These are phyloP conservation scores for Lithophane leautieri DNA, from an alignment of 2,888 invertebrate genomes.

Conservation along the genomic window DNA sequence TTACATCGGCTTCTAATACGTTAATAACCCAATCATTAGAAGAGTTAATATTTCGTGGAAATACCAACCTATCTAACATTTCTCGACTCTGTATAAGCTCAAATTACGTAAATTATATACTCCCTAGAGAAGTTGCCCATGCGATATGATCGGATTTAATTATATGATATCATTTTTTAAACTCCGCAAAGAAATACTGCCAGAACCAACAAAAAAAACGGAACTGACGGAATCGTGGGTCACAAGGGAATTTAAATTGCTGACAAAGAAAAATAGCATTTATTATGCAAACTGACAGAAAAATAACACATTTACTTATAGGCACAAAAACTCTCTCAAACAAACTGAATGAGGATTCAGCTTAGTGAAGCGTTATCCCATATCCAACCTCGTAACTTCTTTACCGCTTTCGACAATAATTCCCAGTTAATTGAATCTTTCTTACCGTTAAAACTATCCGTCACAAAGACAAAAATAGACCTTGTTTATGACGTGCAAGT, in stretches of 20 bases:
- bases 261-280: constrained; percentile 25
- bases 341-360: not conserved
- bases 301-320: constrained; percentile 21
- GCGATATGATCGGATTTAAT: constrained; percentile 47
- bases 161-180: constrained; percentile 46
- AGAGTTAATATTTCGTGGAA: not conserved
- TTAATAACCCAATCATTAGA: not conserved
- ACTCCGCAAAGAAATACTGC: constrained; percentile 22
- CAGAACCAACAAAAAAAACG: constrained; percentile 29
- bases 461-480: too few species aligned
- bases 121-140: constrained; percentile 13
- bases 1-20: not conserved
- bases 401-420: not conserved
- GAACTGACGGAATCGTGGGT: constrained; percentile 12
- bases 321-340: not conserved
- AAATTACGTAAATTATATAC: constrained; percentile 31
- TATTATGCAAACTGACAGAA: constrained; percentile 26
- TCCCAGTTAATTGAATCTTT: too few species aligned
- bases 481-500: not conserved
- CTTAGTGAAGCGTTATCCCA: not conserved
- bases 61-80: not conserved
- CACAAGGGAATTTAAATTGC: constrained; percentile 25
- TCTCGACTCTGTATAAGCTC: not conserved
- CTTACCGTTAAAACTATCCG: too few species aligned
- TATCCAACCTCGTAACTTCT: not conserved